Conservation (phyloP, 2,888 invertebrate genomes). For the Drosophila demipolita region DNA sequence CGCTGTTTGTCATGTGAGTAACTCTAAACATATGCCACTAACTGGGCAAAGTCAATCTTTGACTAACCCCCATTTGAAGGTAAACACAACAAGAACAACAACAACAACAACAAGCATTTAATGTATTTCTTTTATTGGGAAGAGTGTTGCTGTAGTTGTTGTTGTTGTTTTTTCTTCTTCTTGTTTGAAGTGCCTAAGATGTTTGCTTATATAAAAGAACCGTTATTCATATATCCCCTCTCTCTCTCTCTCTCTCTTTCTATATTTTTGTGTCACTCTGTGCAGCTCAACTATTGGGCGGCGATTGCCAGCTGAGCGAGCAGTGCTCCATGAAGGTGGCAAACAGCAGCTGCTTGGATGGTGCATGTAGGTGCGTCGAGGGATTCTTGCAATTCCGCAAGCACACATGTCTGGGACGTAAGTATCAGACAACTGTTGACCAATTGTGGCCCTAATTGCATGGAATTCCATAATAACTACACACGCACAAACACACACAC, state of each 20-base stretch:
- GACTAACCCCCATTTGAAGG: constrained; percentile 51
- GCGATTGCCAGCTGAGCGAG: constrained; percentile 92
- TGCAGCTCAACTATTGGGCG: constrained; percentile 86
- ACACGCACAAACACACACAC: background rate
- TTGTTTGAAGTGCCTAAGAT: constrained; percentile 16
- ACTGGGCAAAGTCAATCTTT: constrained; percentile 69
- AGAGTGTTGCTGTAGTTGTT: constrained; percentile 12
- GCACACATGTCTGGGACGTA: constrained; percentile 96
- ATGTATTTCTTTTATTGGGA: constrained; percentile 24
- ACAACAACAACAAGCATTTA: background rate
- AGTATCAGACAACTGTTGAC: constrained; percentile 86
- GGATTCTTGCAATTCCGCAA: constrained; percentile 94
- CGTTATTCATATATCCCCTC: constrained; percentile 39
- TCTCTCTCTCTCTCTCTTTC: constrained; percentile 1
- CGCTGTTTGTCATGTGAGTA: constrained; percentile 94
- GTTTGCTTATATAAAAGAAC: constrained; percentile 47
- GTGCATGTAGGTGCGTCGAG: constrained; percentile 93
- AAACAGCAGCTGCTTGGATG: constrained; percentile 93
- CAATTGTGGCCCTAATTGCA: constrained; percentile 75
- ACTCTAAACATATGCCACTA: background rate
- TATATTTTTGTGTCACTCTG: background rate
- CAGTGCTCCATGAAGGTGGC: constrained; percentile 96
- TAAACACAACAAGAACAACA: constrained; percentile 14
- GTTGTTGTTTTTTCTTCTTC: background rate
- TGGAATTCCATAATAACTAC: constrained; percentile 47